Evolutionary conservation across 2,113 vertebrate genomes (phyloP).

Genomic region (Noturus placidus): DNA sequence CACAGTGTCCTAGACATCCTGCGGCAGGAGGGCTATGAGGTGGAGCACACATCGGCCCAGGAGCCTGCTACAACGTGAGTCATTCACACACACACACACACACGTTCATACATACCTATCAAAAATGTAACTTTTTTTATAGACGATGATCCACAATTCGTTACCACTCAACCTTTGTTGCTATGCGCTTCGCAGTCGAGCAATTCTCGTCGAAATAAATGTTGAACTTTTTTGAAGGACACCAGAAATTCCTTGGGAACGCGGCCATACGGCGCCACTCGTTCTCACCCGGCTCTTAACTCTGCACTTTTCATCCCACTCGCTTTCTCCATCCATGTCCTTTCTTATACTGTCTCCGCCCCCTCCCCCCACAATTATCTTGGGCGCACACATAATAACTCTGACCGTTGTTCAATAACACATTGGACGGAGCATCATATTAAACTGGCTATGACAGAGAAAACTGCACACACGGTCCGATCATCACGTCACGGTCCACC

Average conservation of each 20-base stretch:
- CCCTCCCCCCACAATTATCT: constrained; percentile 30
- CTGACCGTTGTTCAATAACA: constrained; percentile 26
- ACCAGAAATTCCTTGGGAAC: background rate
- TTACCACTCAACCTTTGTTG: background rate
- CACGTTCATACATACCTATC: background rate
- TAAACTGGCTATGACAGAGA: background rate
- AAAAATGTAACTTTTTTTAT: background rate
- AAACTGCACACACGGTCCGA: constrained; percentile 13
- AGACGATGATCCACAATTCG: background rate
- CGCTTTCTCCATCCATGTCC: constrained; percentile 46
- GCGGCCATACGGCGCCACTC: background rate
- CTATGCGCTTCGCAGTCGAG: background rate
- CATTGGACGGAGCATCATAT: background rate
- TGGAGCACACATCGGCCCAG: constrained; percentile 85
- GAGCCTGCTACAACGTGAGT: constrained; percentile 83
- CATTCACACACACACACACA: background rate
- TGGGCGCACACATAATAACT: constrained; percentile 47
- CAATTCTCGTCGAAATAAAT: background rate
- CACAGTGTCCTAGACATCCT: constrained; percentile 96
- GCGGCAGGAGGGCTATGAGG: constrained; percentile 89
- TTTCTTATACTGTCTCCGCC: background rate
- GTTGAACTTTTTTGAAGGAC: background rate
- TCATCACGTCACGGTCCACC: constrained; percentile 28
- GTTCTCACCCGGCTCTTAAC: background rate
- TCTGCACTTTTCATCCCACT: background rate